Evolutionary conservation across 2,888 invertebrate species (phyloP).

Genomic region (Danaus chrysippus): DNA sequence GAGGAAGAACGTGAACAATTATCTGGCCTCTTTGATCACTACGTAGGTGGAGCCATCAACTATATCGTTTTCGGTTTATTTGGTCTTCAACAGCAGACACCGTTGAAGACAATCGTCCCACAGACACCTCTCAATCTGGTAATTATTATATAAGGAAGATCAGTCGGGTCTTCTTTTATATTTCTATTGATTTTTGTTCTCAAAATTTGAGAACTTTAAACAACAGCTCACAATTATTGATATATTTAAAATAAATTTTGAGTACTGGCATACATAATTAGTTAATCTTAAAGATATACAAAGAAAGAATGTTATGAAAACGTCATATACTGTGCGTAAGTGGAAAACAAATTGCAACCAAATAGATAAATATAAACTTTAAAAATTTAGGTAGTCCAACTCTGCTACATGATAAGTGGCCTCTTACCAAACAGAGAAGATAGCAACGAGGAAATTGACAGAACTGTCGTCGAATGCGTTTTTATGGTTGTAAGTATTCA

Average conservation of each 20-base stretch:
- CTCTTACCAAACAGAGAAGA: slow-evolving; percentile 80
- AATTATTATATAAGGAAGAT: too few relatives aligned
- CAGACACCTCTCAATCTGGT: slow-evolving; percentile 93
- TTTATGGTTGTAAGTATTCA: slow-evolving; percentile 79
- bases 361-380: not conserved
- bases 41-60: slow-evolving; percentile 84
- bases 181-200: too few relatives aligned
- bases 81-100: slow-evolving; percentile 85
- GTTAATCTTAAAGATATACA: too few relatives aligned
- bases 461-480: slow-evolving; percentile 83
- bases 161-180: too few relatives aligned
- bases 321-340: too few relatives aligned
- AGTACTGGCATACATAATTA: too few relatives aligned
- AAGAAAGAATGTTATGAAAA: too few relatives aligned
- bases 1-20: slow-evolving; percentile 73
- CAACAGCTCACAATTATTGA: too few relatives aligned
- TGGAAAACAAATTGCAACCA: too few relatives aligned
- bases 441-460: slow-evolving; percentile 68
- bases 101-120: slow-evolving; percentile 88
- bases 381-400: slow-evolving; percentile 85
- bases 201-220: too few relatives aligned
- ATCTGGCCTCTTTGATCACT: slow-evolving; percentile 84
- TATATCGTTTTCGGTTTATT: slow-evolving; percentile 86
- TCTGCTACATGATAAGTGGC: slow-evolving; percentile 86
- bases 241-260: too few relatives aligned